phyloP scores from a whole-genome alignment of 2,797 vertebrate genomes.

The Notamacropus eugenii region DNA sequence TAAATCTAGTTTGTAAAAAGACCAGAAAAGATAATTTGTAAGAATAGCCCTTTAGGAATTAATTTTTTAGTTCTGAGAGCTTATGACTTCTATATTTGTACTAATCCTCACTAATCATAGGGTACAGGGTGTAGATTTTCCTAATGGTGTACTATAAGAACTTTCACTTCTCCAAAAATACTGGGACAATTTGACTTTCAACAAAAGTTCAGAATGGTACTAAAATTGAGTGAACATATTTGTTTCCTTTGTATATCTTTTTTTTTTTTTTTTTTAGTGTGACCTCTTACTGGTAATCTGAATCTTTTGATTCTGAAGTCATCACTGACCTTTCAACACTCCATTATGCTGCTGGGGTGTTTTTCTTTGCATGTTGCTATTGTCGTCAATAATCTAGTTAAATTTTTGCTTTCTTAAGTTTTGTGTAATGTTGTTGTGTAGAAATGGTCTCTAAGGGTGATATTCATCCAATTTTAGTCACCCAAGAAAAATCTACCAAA shows the following conservation, averaged over 20 bases:
- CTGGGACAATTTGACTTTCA: background rate
- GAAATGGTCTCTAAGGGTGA: background rate
- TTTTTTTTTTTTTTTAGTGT: background rate
- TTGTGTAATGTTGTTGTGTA: background rate
- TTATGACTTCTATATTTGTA: background rate
- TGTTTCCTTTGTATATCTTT: background rate
- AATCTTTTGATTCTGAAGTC: conserved; percentile 3
- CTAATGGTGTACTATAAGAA: background rate
- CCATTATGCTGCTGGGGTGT: background rate
- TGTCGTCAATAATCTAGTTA: background rate
- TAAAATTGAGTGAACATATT: background rate
- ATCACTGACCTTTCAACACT: background rate
- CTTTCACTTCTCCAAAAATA: background rate
- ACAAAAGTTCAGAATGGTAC: background rate
- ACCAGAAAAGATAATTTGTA: background rate
- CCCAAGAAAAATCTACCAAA: background rate
- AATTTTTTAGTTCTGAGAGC: background rate
- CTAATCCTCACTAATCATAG: background rate
- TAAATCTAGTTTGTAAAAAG: background rate
- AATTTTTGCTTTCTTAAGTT: background rate
- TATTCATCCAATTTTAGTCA: background rate
- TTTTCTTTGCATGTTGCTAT: conserved; percentile 4
- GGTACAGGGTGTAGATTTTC: background rate
- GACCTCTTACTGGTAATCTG: background rate
- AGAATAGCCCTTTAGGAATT: background rate